Base-by-base conservation (phyloP, 2,888 invertebrate species). In the Acleris literana region DNA sequence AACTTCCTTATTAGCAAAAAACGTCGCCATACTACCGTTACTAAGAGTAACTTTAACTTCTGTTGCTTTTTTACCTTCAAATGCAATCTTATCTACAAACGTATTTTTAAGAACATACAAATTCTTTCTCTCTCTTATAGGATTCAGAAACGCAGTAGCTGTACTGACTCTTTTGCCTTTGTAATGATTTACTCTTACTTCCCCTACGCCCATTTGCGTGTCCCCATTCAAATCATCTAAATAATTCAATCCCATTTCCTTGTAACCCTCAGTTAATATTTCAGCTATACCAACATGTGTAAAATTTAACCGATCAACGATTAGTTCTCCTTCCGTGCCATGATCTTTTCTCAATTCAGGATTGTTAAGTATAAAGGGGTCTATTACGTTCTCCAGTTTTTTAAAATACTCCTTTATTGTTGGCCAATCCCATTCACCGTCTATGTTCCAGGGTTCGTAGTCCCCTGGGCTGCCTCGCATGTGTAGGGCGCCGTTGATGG, bases 111-210 rank as follows among this genome's bases (percentile, higher is more conserved):
- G 74, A 16, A 92, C 76, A 63, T 77, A 84, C 33, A 92, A 79
- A 74, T 92, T 92, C 18, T 78, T 73, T 11, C 90, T 80, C 61
- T 85, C 75, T 62, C 75, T 76, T 2, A 83, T 77, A 29, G 85
- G 81, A 67, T 80, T 87, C 5, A 92, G 71, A 68, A 90, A 94
- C 3, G 94, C 93, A 58, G 93, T 94, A 1, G 93, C 92, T 13
- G 93, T 93, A 74, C 94, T 94, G 13, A 94, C 93, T 72, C 94
- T 82, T 68, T 83, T 88, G 0, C 94, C 94, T 70, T 92, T 85
- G 68, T 93, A 71, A 61, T 88, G 87, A 1, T 90, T 87, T 2
- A 93, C 94, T 75, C 93, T 88, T 16, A 94, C 86, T 72, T 90
- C 93, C 17, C 92, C 93, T n/a, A 93, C 86, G 1, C 93, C 94